A percentile compares a stretch with the other conserved stretches of the same genome.
phyloP scores from a whole-genome alignment of 2,888 invertebrate species.

The Busseola fusca region DNA sequence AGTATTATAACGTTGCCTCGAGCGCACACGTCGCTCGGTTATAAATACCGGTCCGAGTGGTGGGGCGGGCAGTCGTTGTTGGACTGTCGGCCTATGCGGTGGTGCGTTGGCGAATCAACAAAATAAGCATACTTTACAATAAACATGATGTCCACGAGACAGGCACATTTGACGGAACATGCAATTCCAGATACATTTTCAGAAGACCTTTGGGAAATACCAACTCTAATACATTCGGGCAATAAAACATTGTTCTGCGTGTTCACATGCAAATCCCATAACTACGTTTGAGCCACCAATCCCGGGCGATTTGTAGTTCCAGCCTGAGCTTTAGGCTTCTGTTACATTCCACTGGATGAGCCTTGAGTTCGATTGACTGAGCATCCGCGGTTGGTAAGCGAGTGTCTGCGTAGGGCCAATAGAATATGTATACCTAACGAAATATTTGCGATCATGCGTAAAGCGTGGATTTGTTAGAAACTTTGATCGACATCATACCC shows the following conservation, averaged over 20 bases:
- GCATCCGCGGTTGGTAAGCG: conserved; percentile 15
- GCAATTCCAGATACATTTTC: conserved; percentile 77
- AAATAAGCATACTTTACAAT: too few species aligned
- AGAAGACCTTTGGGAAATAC: conserved; percentile 81
- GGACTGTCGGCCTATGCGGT: too few species aligned
- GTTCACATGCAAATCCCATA: conserved; percentile 83
- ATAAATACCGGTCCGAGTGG: too few species aligned
- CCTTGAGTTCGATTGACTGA: conserved; percentile 44
- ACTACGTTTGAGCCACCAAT: conserved; percentile 75
- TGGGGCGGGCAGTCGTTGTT: too few species aligned
- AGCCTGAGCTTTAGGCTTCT: conserved; percentile 55
- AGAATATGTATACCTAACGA: conserved; percentile 37
- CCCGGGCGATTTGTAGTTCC: conserved; percentile 75
- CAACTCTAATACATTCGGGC: conserved; percentile 77
- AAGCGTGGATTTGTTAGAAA: background rate
- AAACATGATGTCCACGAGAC: background rate
- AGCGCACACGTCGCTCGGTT: too few species aligned
- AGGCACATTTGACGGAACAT: conserved; percentile 69
- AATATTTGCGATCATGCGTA: background rate
- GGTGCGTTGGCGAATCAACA: too few species aligned
- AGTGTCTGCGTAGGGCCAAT: conserved; percentile 27
- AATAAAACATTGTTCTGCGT: conserved; percentile 84
- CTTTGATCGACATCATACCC: background rate
- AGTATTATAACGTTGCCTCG: too few species aligned
- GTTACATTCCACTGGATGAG: conserved; percentile 49